phyloP scores from a whole-genome alignment of 2,888 invertebrate species.

The Quadriops clusia region DNA sequence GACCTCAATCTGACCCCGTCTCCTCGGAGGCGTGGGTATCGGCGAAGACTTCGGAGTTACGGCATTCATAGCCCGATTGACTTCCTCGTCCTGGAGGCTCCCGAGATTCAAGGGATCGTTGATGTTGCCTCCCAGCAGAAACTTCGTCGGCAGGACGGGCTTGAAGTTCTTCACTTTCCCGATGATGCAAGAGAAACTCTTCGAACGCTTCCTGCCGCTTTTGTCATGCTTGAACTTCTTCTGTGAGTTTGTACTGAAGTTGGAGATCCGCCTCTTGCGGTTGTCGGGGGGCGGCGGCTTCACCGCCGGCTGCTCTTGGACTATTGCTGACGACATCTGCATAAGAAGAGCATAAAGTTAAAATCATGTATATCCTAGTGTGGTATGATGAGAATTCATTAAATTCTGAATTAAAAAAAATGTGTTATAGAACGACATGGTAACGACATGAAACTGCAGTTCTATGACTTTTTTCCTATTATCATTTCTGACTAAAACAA shows the following conservation, averaged over 20 bases:
- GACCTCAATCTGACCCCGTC: conserved; percentile 70
- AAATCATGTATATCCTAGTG: too few species aligned
- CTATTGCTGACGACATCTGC: conserved; percentile 38
- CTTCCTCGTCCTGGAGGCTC: conserved; percentile 73
- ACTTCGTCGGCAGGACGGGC: conserved; percentile 81
- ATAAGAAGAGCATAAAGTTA: background rate
- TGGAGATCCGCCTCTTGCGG: conserved; percentile 14
- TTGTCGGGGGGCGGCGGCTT: conserved; percentile 22
- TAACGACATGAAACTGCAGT: too few species aligned
- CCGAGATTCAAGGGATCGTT: conserved; percentile 90
- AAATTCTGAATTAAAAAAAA: too few species aligned
- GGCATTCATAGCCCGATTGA: conserved; percentile 71
- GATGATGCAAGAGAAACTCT: conserved; percentile 48
- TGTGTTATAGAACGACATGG: too few species aligned
- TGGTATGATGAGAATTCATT: too few species aligned
- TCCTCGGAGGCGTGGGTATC: conserved; percentile 67
- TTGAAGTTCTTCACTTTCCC: conserved; percentile 44
- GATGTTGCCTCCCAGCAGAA: conserved; percentile 88
- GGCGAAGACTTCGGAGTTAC: conserved; percentile 89
- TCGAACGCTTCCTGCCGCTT: conserved; percentile 51
- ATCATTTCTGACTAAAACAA: too few species aligned
- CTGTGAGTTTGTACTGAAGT: conserved; percentile 18
- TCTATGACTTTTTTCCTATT: too few species aligned
- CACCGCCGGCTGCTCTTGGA: conserved; percentile 35
- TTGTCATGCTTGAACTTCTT: conserved; percentile 34